Evolutionary conservation across 2,888 invertebrate species (phyloP), one percentile per base, ranked within the genome.

Genomic region (Lysandra coridon): DNA sequence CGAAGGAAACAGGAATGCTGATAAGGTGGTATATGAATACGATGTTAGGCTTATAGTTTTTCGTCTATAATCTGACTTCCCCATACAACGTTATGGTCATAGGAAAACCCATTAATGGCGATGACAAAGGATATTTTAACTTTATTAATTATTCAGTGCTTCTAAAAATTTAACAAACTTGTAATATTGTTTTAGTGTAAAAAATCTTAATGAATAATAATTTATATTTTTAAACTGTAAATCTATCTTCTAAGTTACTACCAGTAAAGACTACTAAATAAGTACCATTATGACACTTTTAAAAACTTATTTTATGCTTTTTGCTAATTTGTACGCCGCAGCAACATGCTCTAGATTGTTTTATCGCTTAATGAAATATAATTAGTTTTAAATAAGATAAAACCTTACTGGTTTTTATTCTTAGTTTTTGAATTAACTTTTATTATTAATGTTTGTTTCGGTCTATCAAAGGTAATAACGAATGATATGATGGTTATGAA

Each of bases 1-100:
- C 78, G 73, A 44, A 74, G 82, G 84, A 82, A 86, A 86, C 86
- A 86, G 84, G 84, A 85, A 84, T 82, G 84, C 83, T 86, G 84
- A 85, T 86, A 85, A 85, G 82, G 79, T 79, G 79, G 44, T 80
- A 74, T 80, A 80, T 81, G 80, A 81, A 79, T 78, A 78, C 78
- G 73, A 81, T 80, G 81, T 80, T 82, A 80, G 80, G 80, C 81
- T 83, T 81, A 83, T 82, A 82, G 82, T 82, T 80, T 82, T 82
- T 82, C 81, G 82, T 82, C 82, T 83, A 81, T 83, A 83, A 83
- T 83, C 82, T 78, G 81, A 84, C 82, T 83, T 83, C 83, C 83
- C 82, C 60, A 23, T 73, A 74, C 6, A 73, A 79, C 74, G 60
- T 74, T 60, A 60, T 74, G 30, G n/a, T 37, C 53, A 73, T 37